Percentiles rank a stretch among this genome's conserved stretches.
phyloP scores from a whole-genome alignment of 2,797 vertebrate species.

The Channallabes apus region DNA sequence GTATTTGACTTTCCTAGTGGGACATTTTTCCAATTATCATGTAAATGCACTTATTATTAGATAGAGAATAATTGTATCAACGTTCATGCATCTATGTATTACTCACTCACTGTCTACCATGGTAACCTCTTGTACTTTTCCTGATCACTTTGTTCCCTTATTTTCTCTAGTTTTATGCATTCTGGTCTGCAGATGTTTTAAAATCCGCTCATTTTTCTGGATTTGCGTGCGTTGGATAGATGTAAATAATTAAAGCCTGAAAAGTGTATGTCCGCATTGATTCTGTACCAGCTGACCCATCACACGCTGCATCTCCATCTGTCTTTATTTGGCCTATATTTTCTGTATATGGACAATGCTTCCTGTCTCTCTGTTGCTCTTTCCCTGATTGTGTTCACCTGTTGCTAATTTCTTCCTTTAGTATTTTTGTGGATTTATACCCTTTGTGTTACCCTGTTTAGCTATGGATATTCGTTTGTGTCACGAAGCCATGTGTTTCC shows the following conservation, averaged over 20 bases:
- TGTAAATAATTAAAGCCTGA: not conserved
- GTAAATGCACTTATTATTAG: not conserved
- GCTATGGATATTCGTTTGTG: not conserved
- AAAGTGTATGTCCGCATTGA: not conserved
- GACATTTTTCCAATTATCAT: not conserved
- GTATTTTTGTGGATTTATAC: not conserved
- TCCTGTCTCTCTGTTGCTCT: not conserved
- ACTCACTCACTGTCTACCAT: not conserved
- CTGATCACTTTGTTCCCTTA: not conserved
- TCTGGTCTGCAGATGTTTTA: slow-evolving; percentile 15
- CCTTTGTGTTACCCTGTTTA: slow-evolving; percentile 3
- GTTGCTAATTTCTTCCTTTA: slow-evolving; percentile 21
- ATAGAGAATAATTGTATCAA: too few relatives aligned
- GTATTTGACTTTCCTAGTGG: not conserved
- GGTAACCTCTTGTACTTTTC: not conserved
- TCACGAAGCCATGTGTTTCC: slow-evolving; percentile 15
- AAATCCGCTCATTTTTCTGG: not conserved
- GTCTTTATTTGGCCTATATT: not conserved
- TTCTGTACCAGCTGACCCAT: not conserved
- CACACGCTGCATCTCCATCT: not conserved
- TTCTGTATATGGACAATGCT: not conserved
- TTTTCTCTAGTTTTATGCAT: not conserved
- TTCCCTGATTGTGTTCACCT: slow-evolving; percentile 1
- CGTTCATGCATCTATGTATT: not conserved
- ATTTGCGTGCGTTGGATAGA: not conserved